Evolutionary conservation across 2,113 vertebrate genomes (phyloP), one percentile per base, ranked within the genome.

Genomic region (Trochalopteron elliotii): DNA sequence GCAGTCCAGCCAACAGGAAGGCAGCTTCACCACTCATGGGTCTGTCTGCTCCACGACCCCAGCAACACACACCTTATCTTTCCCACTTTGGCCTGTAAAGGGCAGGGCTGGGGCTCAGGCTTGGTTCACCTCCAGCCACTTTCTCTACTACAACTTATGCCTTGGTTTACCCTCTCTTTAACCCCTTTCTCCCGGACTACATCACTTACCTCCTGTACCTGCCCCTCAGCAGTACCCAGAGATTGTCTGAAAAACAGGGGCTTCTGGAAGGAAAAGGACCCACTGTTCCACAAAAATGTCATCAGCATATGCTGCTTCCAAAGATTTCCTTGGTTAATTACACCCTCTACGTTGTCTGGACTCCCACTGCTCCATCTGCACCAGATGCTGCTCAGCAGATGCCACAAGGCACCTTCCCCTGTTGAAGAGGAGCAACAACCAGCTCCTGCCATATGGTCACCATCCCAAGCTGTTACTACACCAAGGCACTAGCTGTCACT

Each of bases 301-400:
- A 49, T 6, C 3, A 6, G 45, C 76, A 80, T 31, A 75, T 8
- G 56, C 60, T 12, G n/a, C 49, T 86, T 70, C 79, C 79, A 24
- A 55, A 85, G 47, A 81, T 56, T 80, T 70, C 44, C 76, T 85
- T 55, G 59, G 67, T 67, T 93, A 86, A 94, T 85, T 70, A 72
- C 45, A 57, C 59, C 30, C 71, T 77, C 68, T 28, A 16, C 9
- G 47, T 18, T 70, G 53, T 37, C 65, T 55, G 57, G 75, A 25
- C 59, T 74, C 82, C 84, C 59, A n/a, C 70, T 68, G 78, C 65
- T 94, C 84, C 78, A 91, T 85, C 85, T 90, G 90, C 57, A 57
- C 45, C 53, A 88, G 93, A 7, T 39, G 10, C 78, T 42, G 65
- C 15, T 95, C 87, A 70, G 92, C 57, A 55, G 75, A 83, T 5